phyloP scores from a whole-genome alignment of 2,113 vertebrate species.

The Danio rerio region GRCz12tu NC_133195.1:45722001-45722500 shows the following conservation, averaged over 20 bases:
- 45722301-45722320: not conserved
- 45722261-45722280: slow-evolving; percentile 46
- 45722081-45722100: not conserved
- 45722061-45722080: not conserved
- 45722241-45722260: slow-evolving; percentile 52
- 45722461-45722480: not conserved
- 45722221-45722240: slow-evolving; percentile 66
- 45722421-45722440: not conserved
- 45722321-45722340: not conserved
- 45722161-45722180: slow-evolving; percentile 62
- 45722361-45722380: not conserved
- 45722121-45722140: slow-evolving; percentile 53
- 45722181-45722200: slow-evolving; percentile 67
- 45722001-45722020: not conserved
- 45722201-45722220: slow-evolving; percentile 70
- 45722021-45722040: slow-evolving; percentile 2
- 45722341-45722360: not conserved
- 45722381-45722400: not conserved
- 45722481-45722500: slow-evolving; percentile 6
- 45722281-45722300: slow-evolving; percentile 11
- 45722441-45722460: not conserved
- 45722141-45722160: slow-evolving; percentile 24
- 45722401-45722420: not conserved
- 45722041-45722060: not conserved
- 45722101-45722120: not conserved